Evolutionary conservation across 2,797 vertebrate genomes (phyloP), one percentile per base, ranked within the genome.

Genomic region (Coluber constrictor): DNA sequence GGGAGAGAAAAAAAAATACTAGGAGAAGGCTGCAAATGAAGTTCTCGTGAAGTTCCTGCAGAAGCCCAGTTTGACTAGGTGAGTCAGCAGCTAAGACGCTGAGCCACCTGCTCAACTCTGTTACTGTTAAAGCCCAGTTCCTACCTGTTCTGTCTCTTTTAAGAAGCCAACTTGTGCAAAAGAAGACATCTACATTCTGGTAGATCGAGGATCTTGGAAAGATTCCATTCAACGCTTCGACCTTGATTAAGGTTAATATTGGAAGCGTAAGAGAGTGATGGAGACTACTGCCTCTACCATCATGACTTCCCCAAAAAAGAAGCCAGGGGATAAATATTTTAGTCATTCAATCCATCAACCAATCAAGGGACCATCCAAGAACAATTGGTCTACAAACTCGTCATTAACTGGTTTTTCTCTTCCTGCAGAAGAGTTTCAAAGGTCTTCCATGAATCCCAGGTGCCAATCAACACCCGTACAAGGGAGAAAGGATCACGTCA

Each of bases 101-200:
- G 5, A 47, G 47, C 5, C n/a, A n/a, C 37, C 37, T 37, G 37
- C 37, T 4, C 43, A 43, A 43, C 43, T 43, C 43, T 4, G 43
- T 43, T 43, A 43, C 43, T 43, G 43, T 43, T 43, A 43, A 16
- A 15, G 63, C n/a, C n/a, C n/a, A n/a, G 5, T 15, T 70, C 63
- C 13, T n/a, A 13, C 29, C 63, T 2, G 57, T 56, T 90, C n/a
- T 6, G 54, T 23, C 54, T 90, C n/a, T 66, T 94, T 93, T 92
- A 91, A 89, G 29, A 88, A 93, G 92, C 88, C 56, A 66, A 88
- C 66, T 90, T 74, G 90, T 94, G 60, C 8, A 63, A 92, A 27
- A 92, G 95, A 87, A 51, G 55, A 63, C 54, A 43, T 20, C 47
- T 32, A 47, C 43, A 43, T 91, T 11, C 32, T 57, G 66, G 54